Conservation (phyloP, 2,888 invertebrate genomes). For the Erebia ligea region DNA sequence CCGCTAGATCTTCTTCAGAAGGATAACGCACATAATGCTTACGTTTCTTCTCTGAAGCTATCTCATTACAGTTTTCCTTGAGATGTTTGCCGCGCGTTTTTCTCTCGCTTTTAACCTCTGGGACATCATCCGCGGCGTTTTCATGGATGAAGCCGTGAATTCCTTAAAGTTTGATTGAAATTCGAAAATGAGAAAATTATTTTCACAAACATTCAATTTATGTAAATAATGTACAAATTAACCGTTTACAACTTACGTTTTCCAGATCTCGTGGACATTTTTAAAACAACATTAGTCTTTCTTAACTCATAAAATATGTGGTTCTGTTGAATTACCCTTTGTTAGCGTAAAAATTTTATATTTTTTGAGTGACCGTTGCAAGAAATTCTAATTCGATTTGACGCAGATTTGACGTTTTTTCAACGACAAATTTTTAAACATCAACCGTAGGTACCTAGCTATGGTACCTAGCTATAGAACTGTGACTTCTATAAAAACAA, state of each 20-base stretch:
- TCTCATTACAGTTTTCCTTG: conserved; percentile 53
- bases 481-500: no score
- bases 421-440: no score
- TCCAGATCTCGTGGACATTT: conserved; percentile 74
- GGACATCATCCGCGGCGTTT: conserved; percentile 41
- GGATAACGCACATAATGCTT: conserved; percentile 67
- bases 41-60: conserved; percentile 53
- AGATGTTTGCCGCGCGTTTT: conserved; percentile 59
- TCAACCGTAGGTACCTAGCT: no score
- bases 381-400: no score
- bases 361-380: no score
- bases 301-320: background rate
- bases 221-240: background rate
- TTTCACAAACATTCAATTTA: background rate
- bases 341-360: no score
- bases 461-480: no score
- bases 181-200: conserved; percentile 10
- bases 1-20: conserved; percentile 53
- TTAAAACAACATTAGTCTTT: conserved; percentile 26
- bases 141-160: conserved; percentile 59
- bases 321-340: background rate
- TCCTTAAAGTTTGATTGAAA: conserved; percentile 54
- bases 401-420: no score
- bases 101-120: conserved; percentile 48
- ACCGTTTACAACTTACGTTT: conserved; percentile 63